Evolutionary conservation across 2,797 vertebrate species (phyloP).

Genomic region (Neomorphus geoffroyi): DNA sequence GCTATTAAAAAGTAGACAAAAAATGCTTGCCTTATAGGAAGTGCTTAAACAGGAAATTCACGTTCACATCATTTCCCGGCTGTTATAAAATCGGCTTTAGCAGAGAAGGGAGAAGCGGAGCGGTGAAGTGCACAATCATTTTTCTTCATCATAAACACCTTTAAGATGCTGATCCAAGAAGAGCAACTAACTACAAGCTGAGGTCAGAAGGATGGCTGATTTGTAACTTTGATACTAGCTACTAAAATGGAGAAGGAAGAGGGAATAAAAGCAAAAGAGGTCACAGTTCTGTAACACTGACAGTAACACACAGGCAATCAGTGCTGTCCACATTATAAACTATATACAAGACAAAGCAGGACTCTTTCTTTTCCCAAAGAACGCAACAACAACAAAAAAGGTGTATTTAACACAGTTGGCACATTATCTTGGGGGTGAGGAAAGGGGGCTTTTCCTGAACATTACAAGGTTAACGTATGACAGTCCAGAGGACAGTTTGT

Average conservation of each 20-base stretch:
- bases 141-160: not conserved
- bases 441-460: not conserved
- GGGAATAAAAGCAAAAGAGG: constrained; percentile 55
- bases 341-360: constrained; percentile 80
- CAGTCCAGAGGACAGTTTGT: constrained; percentile 46
- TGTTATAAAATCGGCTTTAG: not conserved
- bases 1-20: not conserved
- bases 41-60: constrained; percentile 55
- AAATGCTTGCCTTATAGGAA: constrained; percentile 4
- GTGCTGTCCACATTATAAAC: constrained; percentile 71
- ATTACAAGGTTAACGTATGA: not conserved
- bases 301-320: constrained; percentile 71
- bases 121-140: not conserved
- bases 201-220: not conserved
- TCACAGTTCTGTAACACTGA: constrained; percentile 75
- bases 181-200: constrained; percentile 2
- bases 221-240: constrained; percentile 36
- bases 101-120: not conserved
- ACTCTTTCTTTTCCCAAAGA: constrained; percentile 9
- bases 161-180: constrained; percentile 24
- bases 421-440: not conserved
- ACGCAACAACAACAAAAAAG: not conserved
- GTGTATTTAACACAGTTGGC: constrained; percentile 33
- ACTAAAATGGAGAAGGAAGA: constrained; percentile 38
- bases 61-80: not conserved